Evolutionary conservation across 2,888 invertebrate species (phyloP), one percentile per base, ranked within the genome.

Genomic region (Hypomecis atomaria): DNA sequence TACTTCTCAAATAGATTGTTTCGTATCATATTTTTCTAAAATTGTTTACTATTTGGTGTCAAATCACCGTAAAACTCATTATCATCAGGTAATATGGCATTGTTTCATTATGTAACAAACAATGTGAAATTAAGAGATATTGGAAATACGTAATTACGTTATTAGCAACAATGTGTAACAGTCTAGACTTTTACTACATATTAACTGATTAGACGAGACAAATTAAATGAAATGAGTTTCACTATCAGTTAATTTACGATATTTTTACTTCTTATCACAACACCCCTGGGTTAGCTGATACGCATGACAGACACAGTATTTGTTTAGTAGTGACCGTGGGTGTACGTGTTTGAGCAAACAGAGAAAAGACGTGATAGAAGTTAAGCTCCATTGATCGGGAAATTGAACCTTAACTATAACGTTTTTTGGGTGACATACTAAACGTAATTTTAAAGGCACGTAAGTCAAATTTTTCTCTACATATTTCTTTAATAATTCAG

Each of bases 291-390:
- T 42, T 56, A 48, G 43, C 45, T 55, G 55, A 61, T 53, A 56
- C 36, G 11, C 42, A n/a, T 13, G 56, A 37, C 37, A 42, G 36
- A 37, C 9, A 52, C 74, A 77, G 75, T 77, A 56, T 69, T 62
- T 63, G 61, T 59, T 48, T 43, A 59, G 55, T 52, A 56, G 68
- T 74, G 68, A 53, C 65, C 62, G 67, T 47, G 62, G 43, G 37
- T 56, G 53, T 61, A 71, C 77, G 76, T 64, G 36, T 23, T 23
- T 40, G 8, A 13, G n/a, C 38, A 40, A 54, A 50, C 33, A 44
- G 37, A 37, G 36, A 37, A 37, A 54, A 48, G 45, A 47, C 52
- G 62, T 50, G 57, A 50, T 9, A 23, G 36, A 55, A 60, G 40
- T 11, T 34, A 10, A 47, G 7, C n/a, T 36, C 11, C 36, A 36